Evolutionary conservation across 2,888 invertebrate genomes (phyloP).

Genomic region (Muscina levida): DNA sequence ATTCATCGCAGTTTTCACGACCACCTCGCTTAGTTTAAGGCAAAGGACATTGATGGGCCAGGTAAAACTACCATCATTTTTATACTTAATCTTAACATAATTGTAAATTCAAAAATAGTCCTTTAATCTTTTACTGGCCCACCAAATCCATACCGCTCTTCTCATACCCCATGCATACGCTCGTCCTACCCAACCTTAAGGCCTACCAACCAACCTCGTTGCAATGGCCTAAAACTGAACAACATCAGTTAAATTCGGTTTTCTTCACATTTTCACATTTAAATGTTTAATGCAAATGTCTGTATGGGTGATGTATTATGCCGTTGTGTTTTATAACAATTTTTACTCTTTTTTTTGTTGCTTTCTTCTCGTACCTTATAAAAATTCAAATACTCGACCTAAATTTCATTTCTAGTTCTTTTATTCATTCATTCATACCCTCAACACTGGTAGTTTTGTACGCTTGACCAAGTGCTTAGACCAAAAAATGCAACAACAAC

Average conservation of each 20-base stretch:
- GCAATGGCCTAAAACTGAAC: not conserved
- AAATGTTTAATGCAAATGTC: constrained; percentile 36
- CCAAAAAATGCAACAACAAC: constrained; percentile 13
- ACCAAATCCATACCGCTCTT: too few relatives aligned
- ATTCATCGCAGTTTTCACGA: too few relatives aligned
- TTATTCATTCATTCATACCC: constrained; percentile 6
- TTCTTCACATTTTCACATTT: constrained; percentile 31
- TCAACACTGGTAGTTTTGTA: not conserved
- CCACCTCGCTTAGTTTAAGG: too few relatives aligned
- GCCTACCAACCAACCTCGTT: not conserved
- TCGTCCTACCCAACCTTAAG: too few relatives aligned
- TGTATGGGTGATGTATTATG: constrained; percentile 35
- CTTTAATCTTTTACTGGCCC: too few relatives aligned
- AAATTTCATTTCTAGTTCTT: constrained; percentile 17
- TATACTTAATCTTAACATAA: too few relatives aligned
- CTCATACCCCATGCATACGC: too few relatives aligned
- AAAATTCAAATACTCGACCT: constrained; percentile 44
- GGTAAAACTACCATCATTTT: too few relatives aligned
- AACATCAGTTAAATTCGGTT: not conserved
- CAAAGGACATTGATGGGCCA: too few relatives aligned
- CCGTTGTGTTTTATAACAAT: constrained; percentile 11
- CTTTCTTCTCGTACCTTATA: constrained; percentile 26
- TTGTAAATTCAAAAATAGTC: too few relatives aligned
- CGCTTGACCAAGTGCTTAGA: constrained; percentile 42
- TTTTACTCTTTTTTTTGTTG: not conserved